Evolutionary conservation across 1,140 invertebrate genomes (phyloP).

Genomic region (Brachionus rubens): DNA sequence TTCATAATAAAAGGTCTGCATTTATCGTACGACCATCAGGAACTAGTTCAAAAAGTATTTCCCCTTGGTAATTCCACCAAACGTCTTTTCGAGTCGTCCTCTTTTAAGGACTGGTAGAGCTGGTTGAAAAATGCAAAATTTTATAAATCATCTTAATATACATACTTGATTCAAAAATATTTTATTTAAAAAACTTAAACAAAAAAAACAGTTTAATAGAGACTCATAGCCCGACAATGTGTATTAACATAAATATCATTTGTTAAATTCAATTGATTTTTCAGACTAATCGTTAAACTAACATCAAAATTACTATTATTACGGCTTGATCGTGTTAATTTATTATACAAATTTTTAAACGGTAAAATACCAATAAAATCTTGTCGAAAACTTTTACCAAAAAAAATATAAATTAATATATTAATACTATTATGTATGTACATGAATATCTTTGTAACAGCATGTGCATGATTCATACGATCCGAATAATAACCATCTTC

Average conservation of each 20-base stretch:
- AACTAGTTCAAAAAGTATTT: no score
- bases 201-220: not conserved
- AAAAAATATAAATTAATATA: conserved; percentile 36
- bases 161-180: no score
- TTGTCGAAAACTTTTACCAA: conserved; percentile 22
- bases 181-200: not conserved
- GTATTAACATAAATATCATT: no score
- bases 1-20: no score
- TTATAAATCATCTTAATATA: no score
- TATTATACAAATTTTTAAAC: not conserved
- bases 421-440: conserved; percentile 28
- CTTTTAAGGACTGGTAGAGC: no score
- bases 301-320: conserved; percentile 10
- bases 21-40: no score
- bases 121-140: no score
- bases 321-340: not conserved
- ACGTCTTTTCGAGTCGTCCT: no score
- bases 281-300: not conserved
- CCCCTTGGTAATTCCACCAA: no score
- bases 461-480: not conserved
- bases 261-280: not conserved
- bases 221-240: no score
- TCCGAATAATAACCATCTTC: not conserved
- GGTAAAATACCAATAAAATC: conserved; percentile 29
- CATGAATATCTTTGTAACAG: conserved; percentile 29